A percentile compares a stretch with the other conserved stretches of the same genome.
phyloP scores from a whole-genome alignment of 2,888 invertebrate species.

The Habrosyne pyritoides region DNA sequence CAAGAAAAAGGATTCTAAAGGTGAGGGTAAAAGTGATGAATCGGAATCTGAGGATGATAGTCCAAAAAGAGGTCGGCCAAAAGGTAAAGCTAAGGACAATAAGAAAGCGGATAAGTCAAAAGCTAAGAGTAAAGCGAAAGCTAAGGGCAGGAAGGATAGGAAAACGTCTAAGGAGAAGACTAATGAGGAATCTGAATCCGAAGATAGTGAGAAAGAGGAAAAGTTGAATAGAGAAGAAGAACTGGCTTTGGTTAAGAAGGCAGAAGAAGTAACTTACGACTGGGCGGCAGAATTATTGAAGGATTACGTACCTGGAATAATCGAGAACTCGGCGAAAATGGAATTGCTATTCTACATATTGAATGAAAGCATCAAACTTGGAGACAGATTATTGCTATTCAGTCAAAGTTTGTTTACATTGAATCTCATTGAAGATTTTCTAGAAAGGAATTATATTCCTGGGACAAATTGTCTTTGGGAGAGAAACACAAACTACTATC shows the following conservation, averaged over 20 bases:
- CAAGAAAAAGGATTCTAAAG: constrained; percentile 43
- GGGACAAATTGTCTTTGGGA: constrained; percentile 91
- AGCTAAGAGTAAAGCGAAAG: constrained; percentile 63
- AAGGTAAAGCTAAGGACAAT: constrained; percentile 56
- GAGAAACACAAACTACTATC: constrained; percentile 93
- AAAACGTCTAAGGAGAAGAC: constrained; percentile 80
- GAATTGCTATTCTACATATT: constrained; percentile 95
- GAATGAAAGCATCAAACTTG: constrained; percentile 92
- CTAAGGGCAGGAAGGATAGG: constrained; percentile 74
- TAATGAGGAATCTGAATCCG: constrained; percentile 79
- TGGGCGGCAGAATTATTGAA: constrained; percentile 94
- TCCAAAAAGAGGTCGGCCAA: constrained; percentile 59
- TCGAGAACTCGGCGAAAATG: constrained; percentile 98
- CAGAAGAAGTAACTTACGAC: constrained; percentile 93
- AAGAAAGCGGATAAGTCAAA: constrained; percentile 66
- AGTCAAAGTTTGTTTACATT: constrained; percentile 98
- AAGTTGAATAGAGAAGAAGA: constrained; percentile 84
- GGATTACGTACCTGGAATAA: constrained; percentile 93
- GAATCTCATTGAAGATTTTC: constrained; percentile 96
- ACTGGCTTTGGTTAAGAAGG: constrained; percentile 85
- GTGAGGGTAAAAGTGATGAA: constrained; percentile 52
- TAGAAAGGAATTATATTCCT: constrained; percentile 88
- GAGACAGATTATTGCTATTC: constrained; percentile 96
- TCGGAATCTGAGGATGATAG: constrained; percentile 65
- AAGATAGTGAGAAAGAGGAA: constrained; percentile 83